A percentile compares a stretch with the other conserved stretches of the same genome.
These are phyloP conservation scores for Amphipyra berbera DNA, from an alignment of 2,888 invertebrate species.

Conservation along the genomic window DNA sequence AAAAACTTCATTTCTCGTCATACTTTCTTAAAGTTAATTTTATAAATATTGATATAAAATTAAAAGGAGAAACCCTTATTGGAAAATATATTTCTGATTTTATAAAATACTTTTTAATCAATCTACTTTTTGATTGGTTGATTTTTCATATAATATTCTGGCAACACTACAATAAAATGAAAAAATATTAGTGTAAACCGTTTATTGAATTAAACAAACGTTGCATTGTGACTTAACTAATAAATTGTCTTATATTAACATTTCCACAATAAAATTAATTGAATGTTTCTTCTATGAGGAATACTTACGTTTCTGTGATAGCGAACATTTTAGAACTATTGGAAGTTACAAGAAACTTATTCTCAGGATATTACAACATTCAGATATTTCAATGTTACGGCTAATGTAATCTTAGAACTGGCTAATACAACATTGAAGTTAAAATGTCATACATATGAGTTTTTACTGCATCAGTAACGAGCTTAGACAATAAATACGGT, in stretches of 20 bases:
- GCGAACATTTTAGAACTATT: conserved; percentile 19
- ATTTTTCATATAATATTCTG: conserved; percentile 9
- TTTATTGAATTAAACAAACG: conserved; percentile 51
- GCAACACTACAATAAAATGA: conserved; percentile 49
- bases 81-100: not conserved
- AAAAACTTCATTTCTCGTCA: conserved; percentile 1
- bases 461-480: conserved; percentile 3
- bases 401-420: conserved; percentile 30
- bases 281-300: conserved; percentile 27
- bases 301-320: conserved; percentile 32
- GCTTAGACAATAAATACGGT: conserved; percentile 3
- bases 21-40: not conserved
- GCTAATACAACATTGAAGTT: conserved; percentile 41
- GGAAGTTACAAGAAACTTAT: conserved; percentile 25
- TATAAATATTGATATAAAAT: conserved; percentile 9
- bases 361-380: conserved; percentile 22
- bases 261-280: conserved; percentile 45
- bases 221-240: conserved; percentile 58
- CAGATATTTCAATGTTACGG: conserved; percentile 19
- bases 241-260: conserved; percentile 49
- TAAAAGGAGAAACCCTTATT: not conserved
- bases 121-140: not conserved
- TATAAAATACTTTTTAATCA: conserved; percentile 15
- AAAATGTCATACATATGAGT: conserved; percentile 7
- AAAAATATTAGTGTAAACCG: conserved; percentile 38